Evolutionary conservation across 2,797 vertebrate species (phyloP).

Genomic region (Hirundo rustica): DNA sequence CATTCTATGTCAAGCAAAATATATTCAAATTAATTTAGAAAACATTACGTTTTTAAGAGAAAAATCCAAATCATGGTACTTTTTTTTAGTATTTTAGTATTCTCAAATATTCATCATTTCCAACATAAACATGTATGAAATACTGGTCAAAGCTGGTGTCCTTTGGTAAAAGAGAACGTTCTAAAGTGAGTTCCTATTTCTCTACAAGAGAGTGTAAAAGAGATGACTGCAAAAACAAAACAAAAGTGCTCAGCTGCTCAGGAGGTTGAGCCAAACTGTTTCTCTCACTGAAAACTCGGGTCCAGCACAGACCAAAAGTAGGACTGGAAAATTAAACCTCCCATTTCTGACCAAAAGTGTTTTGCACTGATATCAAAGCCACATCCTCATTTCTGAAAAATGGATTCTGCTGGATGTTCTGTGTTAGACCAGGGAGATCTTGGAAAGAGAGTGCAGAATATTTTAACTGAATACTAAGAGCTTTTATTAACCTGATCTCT

Average conservation of each 20-base stretch:
- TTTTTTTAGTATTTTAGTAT: not conserved
- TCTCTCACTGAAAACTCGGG: not conserved
- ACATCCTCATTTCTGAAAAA: not conserved
- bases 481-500: accelerated
- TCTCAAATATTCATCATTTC: not conserved
- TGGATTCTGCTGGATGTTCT: not conserved
- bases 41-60: not conserved
- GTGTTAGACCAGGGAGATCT: not conserved
- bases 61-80: not conserved
- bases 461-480: not conserved
- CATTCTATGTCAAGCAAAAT: conserved; percentile 20
- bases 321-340: not conserved
- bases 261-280: not conserved
- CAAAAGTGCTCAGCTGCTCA: not conserved
- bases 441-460: not conserved
- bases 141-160: not conserved
- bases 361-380: not conserved
- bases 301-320: not conserved
- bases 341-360: not conserved
- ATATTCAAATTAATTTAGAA: conserved; percentile 21
- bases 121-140: not conserved
- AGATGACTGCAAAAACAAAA: not conserved
- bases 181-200: not conserved
- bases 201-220: not conserved
- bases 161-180: not conserved